Evolutionary conservation across 23 tunicate species (phyloP), one percentile per base, ranked within the genome.

Genomic region (Ascidia mentula): DNA sequence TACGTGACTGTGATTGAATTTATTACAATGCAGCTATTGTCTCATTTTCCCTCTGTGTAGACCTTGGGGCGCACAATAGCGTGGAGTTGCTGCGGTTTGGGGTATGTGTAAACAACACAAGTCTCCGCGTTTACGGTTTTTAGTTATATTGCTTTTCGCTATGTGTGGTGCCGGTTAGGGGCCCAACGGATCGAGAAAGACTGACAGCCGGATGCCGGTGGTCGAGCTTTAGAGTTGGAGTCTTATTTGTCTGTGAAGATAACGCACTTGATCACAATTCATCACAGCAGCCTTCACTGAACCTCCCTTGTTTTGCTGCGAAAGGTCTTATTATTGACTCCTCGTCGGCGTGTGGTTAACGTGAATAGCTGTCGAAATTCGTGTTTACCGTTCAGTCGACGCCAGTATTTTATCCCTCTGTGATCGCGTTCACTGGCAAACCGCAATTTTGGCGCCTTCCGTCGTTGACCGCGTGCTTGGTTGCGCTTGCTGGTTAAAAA

Each of bases 381-480:
- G 12, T 53, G 65, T 53, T 53, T 53, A 53, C 65, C 65, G 65
- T 53, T 53, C 65, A 53, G 65, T 53, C 65, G 65, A 20, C 65
- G 24, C 65, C 65, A 53, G 65, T 26, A 9, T 53, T 53, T 53
- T 53, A 53, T 53, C 65, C 65, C 65, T 26, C 65, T 53, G 65
- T 28, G 65, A 53, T 53, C 65, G 65, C 65, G 65, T 53, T 53
- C 1, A 9, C 65, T 28, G 22, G 4, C 12, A 26, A 53, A 28
- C 65, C 65, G 65, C 65, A 53, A 53, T 3, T 53, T 53, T 53
- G 65, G 28, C 65, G 65, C 13, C 13, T 53, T 53, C 24, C 24
- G 65, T 53, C 13, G 28, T n/a, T n/a, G n/a, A 28, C 65, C 65
- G 65, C 65, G 24, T 20, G 13, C 24, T 53, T 53, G 65, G 28